Percentiles rank a stretch among this genome's conserved stretches.
Evolutionary conservation across 2,888 invertebrate species (phyloP).

Genomic region (Catocala fraxini): DNA sequence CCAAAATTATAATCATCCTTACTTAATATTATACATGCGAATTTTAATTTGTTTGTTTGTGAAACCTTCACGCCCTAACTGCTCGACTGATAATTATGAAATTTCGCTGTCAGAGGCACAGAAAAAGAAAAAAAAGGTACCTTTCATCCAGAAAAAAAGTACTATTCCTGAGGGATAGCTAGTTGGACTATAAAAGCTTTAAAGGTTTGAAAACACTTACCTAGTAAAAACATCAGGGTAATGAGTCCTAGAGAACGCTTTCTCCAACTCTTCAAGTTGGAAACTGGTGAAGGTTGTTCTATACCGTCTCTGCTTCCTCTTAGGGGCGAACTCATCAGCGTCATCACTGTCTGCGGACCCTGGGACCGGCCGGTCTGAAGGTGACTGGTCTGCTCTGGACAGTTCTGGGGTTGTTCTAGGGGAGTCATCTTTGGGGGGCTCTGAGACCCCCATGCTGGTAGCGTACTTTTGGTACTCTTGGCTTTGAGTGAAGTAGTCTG

Average conservation of each 20-base stretch:
- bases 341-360: constrained; percentile 90
- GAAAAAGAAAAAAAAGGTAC: too few relatives aligned
- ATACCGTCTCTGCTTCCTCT: constrained; percentile 96
- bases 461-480: constrained; percentile 73
- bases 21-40: too few relatives aligned
- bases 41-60: too few relatives aligned
- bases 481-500: constrained; percentile 80
- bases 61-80: too few relatives aligned
- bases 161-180: too few relatives aligned
- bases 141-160: too few relatives aligned
- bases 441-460: constrained; percentile 75
- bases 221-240: constrained; percentile 99
- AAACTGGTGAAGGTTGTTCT: constrained; percentile 98
- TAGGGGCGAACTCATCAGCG: constrained; percentile 94
- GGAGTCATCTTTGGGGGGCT: constrained; percentile 75
- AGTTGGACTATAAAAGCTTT: neutral
- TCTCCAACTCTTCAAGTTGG: constrained; percentile 98
- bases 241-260: constrained; percentile 98
- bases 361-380: constrained; percentile 83
- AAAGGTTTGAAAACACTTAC: constrained; percentile 77
- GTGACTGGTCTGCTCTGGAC: constrained; percentile 75
- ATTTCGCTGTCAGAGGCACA: too few relatives aligned
- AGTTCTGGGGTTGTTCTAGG: constrained; percentile 81
- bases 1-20: too few relatives aligned
- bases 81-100: too few relatives aligned